These are phyloP conservation scores for Triplophysa bombifrons DNA, from an alignment of 2,797 vertebrate genomes.

Conservation along the genomic window DNA sequence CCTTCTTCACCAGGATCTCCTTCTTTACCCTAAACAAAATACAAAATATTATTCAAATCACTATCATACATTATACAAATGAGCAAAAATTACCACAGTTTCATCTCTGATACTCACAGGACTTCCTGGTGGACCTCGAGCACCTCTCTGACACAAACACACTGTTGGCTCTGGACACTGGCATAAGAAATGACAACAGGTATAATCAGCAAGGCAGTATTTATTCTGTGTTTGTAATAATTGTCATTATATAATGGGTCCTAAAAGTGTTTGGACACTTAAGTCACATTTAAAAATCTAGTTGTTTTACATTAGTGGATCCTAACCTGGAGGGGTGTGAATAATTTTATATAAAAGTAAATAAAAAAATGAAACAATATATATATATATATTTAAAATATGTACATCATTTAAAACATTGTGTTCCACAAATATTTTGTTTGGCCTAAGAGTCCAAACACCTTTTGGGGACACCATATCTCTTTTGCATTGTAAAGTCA, in stretches of 20 bases:
- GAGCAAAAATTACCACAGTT: not conserved
- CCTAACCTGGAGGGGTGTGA: too few relatives aligned
- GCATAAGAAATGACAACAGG: not conserved
- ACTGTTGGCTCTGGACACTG: slow-evolving; percentile 77
- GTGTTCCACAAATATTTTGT: too few relatives aligned
- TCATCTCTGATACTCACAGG: slow-evolving; percentile 77
- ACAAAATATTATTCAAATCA: not conserved
- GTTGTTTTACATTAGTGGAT: too few relatives aligned
- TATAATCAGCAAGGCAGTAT: not conserved
- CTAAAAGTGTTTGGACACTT: not conserved
- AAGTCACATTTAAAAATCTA: not conserved
- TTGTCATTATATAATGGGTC: not conserved
- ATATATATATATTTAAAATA: too few relatives aligned
- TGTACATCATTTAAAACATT: too few relatives aligned
- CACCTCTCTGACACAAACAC: slow-evolving; percentile 84
- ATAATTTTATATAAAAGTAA: too few relatives aligned
- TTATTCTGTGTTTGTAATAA: not conserved
- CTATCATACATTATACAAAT: not conserved
- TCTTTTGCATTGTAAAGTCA: not conserved
- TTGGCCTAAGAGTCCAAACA: not conserved
- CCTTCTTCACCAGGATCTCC: slow-evolving; percentile 74
- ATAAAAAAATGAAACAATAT: too few relatives aligned
- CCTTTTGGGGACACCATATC: not conserved
- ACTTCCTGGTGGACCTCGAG: slow-evolving; percentile 76
- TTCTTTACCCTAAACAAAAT: slow-evolving; percentile 71